A percentile compares a stretch with the other conserved stretches of the same genome.
Evolutionary conservation across 2,888 invertebrate species (phyloP).

Genomic region (Apamea monoglypha): DNA sequence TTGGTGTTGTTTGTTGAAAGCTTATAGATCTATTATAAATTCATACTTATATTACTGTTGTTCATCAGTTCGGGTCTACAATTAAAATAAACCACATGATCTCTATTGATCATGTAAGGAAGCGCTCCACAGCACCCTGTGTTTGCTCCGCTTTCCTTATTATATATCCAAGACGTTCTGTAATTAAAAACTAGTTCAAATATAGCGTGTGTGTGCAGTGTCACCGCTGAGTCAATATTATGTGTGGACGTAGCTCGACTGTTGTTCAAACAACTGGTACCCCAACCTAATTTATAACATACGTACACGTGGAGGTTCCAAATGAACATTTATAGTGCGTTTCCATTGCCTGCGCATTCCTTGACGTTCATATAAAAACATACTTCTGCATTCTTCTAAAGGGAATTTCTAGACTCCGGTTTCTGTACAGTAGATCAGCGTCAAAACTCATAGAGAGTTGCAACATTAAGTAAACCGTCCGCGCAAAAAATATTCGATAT

Average conservation of each 20-base stretch:
- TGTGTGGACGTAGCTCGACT: conserved; percentile 75
- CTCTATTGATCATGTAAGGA: not conserved
- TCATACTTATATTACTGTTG: not conserved
- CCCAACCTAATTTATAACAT: conserved; percentile 82
- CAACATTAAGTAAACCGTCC: not conserved
- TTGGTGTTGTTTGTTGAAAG: not conserved
- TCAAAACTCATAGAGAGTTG: not conserved
- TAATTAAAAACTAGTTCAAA: conserved; percentile 81
- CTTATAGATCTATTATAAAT: not conserved
- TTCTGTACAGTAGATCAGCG: too few species aligned
- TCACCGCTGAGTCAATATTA: conserved; percentile 84
- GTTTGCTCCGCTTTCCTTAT: conserved; percentile 43
- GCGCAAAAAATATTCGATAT: not conserved
- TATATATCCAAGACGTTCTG: conserved; percentile 67
- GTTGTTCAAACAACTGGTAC: conserved; percentile 81
- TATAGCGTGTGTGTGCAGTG: conserved; percentile 72
- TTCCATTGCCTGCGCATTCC: conserved; percentile 34
- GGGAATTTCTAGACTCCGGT: too few species aligned
- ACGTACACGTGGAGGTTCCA: conserved; percentile 72
- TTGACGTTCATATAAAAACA: not conserved
- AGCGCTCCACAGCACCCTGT: not conserved
- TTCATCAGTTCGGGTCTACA: not conserved
- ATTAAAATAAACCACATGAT: not conserved
- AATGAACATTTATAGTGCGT: conserved; percentile 51
- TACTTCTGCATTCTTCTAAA: not conserved